Evolutionary conservation across 2,113 vertebrate species (phyloP).

Genomic region (Tricholaema leucomelas): DNA sequence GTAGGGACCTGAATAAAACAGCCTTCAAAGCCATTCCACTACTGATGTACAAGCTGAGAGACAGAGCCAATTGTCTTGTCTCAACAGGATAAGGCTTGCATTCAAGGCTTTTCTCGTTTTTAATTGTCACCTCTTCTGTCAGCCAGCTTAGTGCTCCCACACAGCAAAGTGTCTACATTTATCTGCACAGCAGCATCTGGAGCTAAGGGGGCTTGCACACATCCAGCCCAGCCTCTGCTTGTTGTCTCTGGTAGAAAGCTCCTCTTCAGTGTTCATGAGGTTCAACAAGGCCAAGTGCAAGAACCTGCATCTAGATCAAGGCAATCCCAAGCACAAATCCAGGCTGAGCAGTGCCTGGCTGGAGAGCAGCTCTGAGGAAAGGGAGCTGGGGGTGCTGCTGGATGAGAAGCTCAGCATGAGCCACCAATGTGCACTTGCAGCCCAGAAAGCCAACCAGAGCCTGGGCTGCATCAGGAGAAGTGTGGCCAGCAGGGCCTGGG

Average conservation of each 20-base stretch:
- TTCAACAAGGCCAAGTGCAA: too few relatives aligned
- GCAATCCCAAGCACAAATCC: too few relatives aligned
- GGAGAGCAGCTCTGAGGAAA: too few relatives aligned
- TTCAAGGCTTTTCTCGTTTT: neutral
- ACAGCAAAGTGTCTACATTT: neutral
- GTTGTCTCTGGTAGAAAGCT: neutral
- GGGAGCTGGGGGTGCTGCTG: too few relatives aligned
- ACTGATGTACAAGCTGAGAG: neutral
- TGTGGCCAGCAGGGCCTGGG: too few relatives aligned
- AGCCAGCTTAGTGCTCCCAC: neutral
- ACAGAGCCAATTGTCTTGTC: neutral
- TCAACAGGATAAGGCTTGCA: neutral
- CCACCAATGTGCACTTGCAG: too few relatives aligned
- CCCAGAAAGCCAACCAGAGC: too few relatives aligned
- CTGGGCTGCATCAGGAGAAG: too few relatives aligned
- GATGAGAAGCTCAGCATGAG: too few relatives aligned
- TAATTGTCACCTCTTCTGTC: neutral
- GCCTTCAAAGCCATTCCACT: neutral
- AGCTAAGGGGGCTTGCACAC: neutral
- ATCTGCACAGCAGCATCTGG: rapidly evolving
- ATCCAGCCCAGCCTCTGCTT: neutral
- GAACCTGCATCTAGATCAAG: too few relatives aligned
- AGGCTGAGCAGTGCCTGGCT: too few relatives aligned
- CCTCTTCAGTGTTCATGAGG: rapidly evolving
- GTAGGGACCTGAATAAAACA: neutral